phyloP scores from a whole-genome alignment of 2,113 vertebrate genomes.

The Mirza zaza region DNA sequence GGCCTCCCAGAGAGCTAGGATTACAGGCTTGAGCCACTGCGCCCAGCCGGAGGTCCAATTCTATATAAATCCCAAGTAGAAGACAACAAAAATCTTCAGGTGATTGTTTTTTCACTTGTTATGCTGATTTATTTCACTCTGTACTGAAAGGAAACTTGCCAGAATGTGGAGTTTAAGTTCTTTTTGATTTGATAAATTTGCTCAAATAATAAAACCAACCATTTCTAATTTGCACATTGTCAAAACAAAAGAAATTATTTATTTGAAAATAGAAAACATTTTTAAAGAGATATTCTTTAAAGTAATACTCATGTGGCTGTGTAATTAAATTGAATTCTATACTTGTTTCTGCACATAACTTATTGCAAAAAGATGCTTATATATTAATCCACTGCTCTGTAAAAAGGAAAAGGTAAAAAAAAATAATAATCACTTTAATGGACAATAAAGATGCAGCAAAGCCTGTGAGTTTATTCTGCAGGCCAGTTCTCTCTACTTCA shows the following conservation, averaged over 20 bases:
- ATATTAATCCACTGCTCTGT: background rate
- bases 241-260: background rate
- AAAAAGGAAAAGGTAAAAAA: background rate
- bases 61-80: background rate
- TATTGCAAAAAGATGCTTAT: background rate
- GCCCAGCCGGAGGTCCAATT: background rate
- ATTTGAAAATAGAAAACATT: constrained; percentile 18
- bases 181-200: background rate
- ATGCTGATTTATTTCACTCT: background rate
- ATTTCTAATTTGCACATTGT: background rate
- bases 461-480: background rate
- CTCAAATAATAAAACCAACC: background rate
- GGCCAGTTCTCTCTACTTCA: background rate
- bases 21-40: no score
- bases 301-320: background rate
- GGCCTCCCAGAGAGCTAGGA: no score
- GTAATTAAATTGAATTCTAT: background rate
- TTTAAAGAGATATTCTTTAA: background rate
- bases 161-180: background rate
- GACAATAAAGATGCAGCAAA: background rate
- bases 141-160: background rate
- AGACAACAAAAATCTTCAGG: background rate
- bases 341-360: background rate
- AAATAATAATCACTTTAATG: background rate
- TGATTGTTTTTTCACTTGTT: background rate